Conservation (phyloP, 1,140 invertebrate species). For the Dreissena rostriformis region DNA sequence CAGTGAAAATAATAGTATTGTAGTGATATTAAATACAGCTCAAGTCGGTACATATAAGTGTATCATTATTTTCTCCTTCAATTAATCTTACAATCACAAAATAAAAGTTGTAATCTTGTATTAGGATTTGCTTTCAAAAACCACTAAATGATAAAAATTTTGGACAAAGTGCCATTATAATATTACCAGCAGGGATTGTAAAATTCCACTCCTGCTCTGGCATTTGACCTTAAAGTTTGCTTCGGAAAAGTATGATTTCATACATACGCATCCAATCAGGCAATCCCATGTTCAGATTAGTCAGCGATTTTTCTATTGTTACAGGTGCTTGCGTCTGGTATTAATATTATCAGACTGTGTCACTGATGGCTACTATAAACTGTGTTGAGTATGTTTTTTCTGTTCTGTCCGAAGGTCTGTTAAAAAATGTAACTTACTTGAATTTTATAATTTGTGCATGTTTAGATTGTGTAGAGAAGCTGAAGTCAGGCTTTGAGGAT, state of each 20-base stretch:
- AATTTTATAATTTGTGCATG: conserved; percentile 21
- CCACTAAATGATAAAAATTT: too few species aligned
- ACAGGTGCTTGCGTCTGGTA: too few species aligned
- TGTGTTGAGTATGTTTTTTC: neutral
- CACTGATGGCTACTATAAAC: too few species aligned
- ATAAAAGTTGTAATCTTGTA: neutral
- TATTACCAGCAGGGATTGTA: too few species aligned
- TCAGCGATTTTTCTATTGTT: too few species aligned
- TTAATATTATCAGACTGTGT: too few species aligned
- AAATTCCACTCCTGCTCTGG: too few species aligned
- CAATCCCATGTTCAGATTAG: too few species aligned
- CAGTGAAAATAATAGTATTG: neutral
- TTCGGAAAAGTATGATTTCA: too few species aligned
- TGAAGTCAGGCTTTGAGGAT: conserved; percentile 75
- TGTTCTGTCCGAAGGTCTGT: neutral
- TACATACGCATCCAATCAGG: too few species aligned
- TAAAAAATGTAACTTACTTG: neutral
- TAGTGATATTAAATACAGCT: neutral
- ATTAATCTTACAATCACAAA: neutral
- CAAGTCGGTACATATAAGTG: neutral
- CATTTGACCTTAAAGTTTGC: too few species aligned
- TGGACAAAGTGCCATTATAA: too few species aligned
- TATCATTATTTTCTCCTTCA: neutral
- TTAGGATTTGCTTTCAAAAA: neutral
- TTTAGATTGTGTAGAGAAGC: conserved; percentile 75